phyloP scores from a whole-genome alignment of 2,113 vertebrate genomes.

The Corythornis vintsioides region DNA sequence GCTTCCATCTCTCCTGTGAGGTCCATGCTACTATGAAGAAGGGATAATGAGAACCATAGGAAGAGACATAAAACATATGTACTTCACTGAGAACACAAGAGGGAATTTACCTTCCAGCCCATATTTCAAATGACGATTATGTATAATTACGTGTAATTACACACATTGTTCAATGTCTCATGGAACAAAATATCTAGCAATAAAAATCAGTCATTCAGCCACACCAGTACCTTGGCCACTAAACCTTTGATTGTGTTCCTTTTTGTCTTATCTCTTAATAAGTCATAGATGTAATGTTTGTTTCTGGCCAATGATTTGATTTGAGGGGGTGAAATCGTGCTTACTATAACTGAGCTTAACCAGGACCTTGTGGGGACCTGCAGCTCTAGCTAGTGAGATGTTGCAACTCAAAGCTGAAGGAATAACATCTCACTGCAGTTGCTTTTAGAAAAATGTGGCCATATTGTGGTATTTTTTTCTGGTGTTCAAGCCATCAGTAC shows the following conservation, averaged over 20 bases:
- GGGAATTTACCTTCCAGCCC: background rate
- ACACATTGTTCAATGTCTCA: background rate
- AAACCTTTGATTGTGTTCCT: background rate
- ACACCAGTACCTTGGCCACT: background rate
- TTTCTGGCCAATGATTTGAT: background rate
- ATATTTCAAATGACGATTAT: background rate
- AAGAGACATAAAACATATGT: background rate
- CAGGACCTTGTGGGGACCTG: rapidly evolving
- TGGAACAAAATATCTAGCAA: background rate
- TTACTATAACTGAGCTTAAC: background rate
- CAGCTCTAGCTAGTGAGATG: background rate
- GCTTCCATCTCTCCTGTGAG: background rate
- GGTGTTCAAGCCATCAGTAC: background rate
- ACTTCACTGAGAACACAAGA: background rate
- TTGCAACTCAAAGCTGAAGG: background rate
- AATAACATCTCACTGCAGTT: background rate
- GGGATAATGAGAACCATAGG: background rate
- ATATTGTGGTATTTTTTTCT: background rate
- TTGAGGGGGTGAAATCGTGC: background rate
- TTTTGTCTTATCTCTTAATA: background rate
- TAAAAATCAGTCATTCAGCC: background rate
- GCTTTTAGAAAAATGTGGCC: background rate
- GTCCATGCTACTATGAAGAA: background rate
- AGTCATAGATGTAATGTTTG: background rate
- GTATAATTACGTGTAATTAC: background rate